Evolutionary conservation across 2,797 vertebrate species (phyloP), one percentile per base, ranked within the genome.

Genomic region (Oreochromis mossambicus): DNA sequence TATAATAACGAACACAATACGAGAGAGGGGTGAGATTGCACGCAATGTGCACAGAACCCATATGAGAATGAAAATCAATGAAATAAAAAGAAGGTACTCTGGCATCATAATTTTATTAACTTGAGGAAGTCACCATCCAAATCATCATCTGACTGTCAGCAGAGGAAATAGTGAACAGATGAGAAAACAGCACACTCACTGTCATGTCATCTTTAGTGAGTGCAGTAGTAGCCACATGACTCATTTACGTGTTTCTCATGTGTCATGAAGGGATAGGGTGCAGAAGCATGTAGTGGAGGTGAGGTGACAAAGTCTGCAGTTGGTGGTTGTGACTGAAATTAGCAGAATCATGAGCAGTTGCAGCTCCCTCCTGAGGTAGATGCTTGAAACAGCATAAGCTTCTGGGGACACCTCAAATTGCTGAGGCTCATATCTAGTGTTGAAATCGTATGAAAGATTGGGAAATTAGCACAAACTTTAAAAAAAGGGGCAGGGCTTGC

Each of bases 301-400:
- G 86, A 91, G 91, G 90, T 89, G 92, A 91, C 84, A 76, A 48
- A 80, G 83, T 43, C 82, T 88, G 81, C 79, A 66, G 80, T 80
- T 24, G 4, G 75, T 41, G 26, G 66, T 46, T 78, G 82, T 66
- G 56, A 80, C 86, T 84, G 55, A 83, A 80, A 84, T 81, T 12
- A 78, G 76, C 80, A 79, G 48, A 80, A 85, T 91, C 90, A 11
- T 86, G 85, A 94, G 93, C 91, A 86, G 93, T 94, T 92, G 91
- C 95, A 95, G 94, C 95, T 93, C 95, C 95, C 94, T 92, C 95
- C 92, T 92, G 94, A 96, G 96, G 95, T 83, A 10, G 83, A 66
- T 81, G 80, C 46, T 52, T 80, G 92, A 91, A 95, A 95, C 91
- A 93, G 86, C 94, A 93, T 11, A 58, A 63, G 48, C 38, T 85